Base-by-base conservation (phyloP, 1,140 invertebrate genomes). In the Gryllus bimaculatus region DNA sequence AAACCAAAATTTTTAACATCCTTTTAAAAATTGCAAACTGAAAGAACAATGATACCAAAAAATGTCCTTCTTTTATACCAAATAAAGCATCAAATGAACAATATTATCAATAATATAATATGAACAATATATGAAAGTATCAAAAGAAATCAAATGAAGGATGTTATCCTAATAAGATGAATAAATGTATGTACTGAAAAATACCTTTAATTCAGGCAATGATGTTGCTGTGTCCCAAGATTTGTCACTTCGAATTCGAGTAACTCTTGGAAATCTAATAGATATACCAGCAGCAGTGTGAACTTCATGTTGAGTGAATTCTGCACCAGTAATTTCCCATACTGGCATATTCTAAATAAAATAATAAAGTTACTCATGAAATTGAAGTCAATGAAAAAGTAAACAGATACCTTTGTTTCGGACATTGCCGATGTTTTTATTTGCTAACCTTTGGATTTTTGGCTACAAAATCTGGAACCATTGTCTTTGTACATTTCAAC, bases 251-350 rank as follows among this genome's bases (percentile, higher is more conserved):
- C 96, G 88, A 79, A 96, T 91, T 81, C 90, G 90, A 3, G 94
- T 95, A 0, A 98, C 93, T 80, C 96, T 88, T 8, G 96, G 96
- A 88, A 98, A 98, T 81, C 96, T 87, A 75, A 98, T 95, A 7
- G 95, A 97, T 82, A 98, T 97, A 8, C 95, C 95, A 84, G 93
- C 90, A 6, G 95, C 95, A 8, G 95, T 97, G 83, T 98, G 96
- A 20, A 93, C 89, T 76, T 95, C 93, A 80, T 93, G 89, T 84
- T 95, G 92, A 10, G 94, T 95, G 82, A 98, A 95, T 86, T 98
- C 96, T 0, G 96, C 96, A 0, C 96, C 96, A 5, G 93, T 94
- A 49, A 98, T 96, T 88, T 98, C 95, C 96, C 96, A 98, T 18
- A 98, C 93, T 7, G 95, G 96, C 84, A 79, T 79, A 20, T 26